Evolutionary conservation across 92 coral and sea anemone species (phyloP), one percentile per base, ranked within the genome.

Genomic region (Pocillopora grandis): DNA sequence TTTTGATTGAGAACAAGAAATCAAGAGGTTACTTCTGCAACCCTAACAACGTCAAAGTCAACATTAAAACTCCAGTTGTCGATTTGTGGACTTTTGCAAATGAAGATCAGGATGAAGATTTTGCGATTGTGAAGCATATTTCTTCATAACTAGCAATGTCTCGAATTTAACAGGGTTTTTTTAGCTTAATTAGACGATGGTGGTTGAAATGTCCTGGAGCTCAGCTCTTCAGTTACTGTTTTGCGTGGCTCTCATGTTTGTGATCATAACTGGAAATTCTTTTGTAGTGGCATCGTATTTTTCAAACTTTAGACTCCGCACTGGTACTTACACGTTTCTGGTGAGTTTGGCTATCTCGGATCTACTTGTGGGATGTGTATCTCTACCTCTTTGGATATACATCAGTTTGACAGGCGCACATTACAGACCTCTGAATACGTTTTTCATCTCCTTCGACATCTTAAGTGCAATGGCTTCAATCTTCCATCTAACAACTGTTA

Each of bases 401-500:
- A 80, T 86, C 75, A 73, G 76, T 23, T 36, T 75, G 21, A 80
- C 70, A 49, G 6, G 12, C 13, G 35, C 42, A 6, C 81, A 81
- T 13, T 23, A 58, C 21, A 80, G 80, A 4, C 55, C 79, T 10
- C 61, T 74, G 61, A 59, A 83, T 36, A 85, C 84, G 35, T 90
- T 89, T 71, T 91, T 88, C 81, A 76, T 89, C 16, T 94, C 90
- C 52, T 89, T 94, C 71, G 99, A 96, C 64, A 93, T 96, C 31
- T 90, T 96, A 88, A 94, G 95, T 62, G 99, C 98, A 15, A 85
- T 95, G 37, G 99, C 98, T 12, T 96, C 99, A 18, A 96, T 92
- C 33, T 90, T 94, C 55, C 99, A 92, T 55, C 86, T 96, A 20
- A 94, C 98, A 0, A 88, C 89, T 16, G 98, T 96, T 11, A 94